Evolutionary conservation across 1,140 invertebrate species (phyloP).

Genomic region (Brachionus sp.): DNA sequence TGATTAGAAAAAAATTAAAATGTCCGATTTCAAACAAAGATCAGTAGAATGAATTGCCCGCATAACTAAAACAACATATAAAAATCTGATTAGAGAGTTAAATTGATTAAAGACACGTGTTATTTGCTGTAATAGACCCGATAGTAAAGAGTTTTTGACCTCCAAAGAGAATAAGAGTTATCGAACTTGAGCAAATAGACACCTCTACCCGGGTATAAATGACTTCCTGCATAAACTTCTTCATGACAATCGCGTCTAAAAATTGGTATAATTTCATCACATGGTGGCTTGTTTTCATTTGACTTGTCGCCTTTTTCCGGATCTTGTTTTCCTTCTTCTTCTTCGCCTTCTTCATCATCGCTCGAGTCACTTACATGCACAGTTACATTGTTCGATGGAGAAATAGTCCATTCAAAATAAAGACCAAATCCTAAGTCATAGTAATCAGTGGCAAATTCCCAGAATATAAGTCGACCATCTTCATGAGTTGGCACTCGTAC

Average conservation of each 20-base stretch:
- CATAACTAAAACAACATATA: conserved; percentile 3
- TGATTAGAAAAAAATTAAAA: conserved; percentile 1
- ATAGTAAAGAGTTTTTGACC: conserved; percentile 94
- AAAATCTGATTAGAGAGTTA: not conserved
- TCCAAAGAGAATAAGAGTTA: conserved; percentile 97
- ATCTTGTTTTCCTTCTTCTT: conserved; percentile 47
- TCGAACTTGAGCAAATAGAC: conserved; percentile 98
- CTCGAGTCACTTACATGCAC: conserved; percentile 85
- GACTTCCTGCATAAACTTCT: conserved; percentile 94
- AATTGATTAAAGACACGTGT: not conserved
- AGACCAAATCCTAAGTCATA: conserved; percentile 99
- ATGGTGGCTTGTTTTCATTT: conserved; percentile 62
- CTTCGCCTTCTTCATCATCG: conserved; percentile 67
- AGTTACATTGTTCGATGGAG: conserved; percentile 67
- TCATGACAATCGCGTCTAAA: conserved; percentile 91
- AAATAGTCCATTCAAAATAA: conserved; percentile 93
- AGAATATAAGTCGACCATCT: conserved; percentile 88
- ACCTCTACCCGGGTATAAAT: conserved; percentile 86
- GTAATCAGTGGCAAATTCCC: conserved; percentile 97
- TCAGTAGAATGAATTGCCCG: not conserved
- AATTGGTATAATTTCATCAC: conserved; percentile 80
- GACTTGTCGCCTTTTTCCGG: conserved; percentile 51
- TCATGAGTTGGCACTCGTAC: conserved; percentile 94
- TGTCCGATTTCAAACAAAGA: conserved; percentile 1
- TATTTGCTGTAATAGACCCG: conserved; percentile 45